Base-by-base conservation (phyloP, 1,140 invertebrate genomes). In the Hyles euphorbiae region DNA sequence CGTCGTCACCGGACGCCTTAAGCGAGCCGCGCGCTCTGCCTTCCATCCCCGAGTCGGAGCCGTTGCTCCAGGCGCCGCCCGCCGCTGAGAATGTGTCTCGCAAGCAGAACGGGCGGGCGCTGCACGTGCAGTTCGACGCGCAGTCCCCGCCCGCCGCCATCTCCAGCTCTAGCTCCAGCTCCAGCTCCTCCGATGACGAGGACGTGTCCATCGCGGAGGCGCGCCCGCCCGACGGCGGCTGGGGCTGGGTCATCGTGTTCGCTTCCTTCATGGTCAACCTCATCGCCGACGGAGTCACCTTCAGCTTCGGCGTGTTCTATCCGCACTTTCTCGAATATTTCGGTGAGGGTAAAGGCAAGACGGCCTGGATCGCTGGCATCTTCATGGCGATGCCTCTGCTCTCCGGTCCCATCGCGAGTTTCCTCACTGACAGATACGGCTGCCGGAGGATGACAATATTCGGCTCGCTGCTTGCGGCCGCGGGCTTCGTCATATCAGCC, bases 361-460 rank as follows among this genome's bases (percentile, higher is more conserved):
- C 96, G 0, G 95, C 96, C 0, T 96, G 95, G 94, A 95, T 98
- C 40, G 96, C 95, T 1, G 95, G 95, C 43, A 90, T 98, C 11
- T 96, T 98, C 75, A 96, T 97, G 92, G 95, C 96, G 2, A 96
- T 97, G 91, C 97, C 97, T 6, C 79, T 97, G 53, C 83, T 98
- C 4, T 96, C 95, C 1, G 97, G 97, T 2, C 97, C 97, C 0
- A 92, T 98, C 10, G 96, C 96, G 5, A 96, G 95, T 74, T 95
- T 96, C 63, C 87, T 98, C 3, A 97, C 96, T 0, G 96, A 98
- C 74, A 91, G 96, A 43, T 95, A 94, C 80, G 96, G 96, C 36
- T 98, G 96, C 77, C 90, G 94, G 10, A 91, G 91, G 46, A 94
- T 96, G 45, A 95, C 95, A 2, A 95, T 97, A 57, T 93, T 92